Evolutionary conservation across 2,113 vertebrate species (phyloP).

Genomic region (Aptenodytes forsteri): DNA sequence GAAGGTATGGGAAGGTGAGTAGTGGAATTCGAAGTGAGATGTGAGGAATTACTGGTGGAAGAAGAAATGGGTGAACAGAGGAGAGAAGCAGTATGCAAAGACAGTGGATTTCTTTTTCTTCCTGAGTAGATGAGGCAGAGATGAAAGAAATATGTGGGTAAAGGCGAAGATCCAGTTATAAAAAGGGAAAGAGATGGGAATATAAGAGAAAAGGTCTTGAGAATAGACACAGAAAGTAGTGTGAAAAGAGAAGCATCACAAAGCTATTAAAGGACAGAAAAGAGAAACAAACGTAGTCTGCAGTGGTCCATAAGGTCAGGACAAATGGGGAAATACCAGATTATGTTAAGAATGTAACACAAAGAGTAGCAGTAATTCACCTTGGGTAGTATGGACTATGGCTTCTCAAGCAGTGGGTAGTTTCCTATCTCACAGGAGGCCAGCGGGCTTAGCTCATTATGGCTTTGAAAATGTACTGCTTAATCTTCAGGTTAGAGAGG

Average conservation of each 20-base stretch:
- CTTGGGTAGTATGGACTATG: not conserved
- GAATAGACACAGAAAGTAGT: not conserved
- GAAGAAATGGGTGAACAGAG: not conserved
- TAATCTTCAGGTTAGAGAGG: conserved; percentile 45
- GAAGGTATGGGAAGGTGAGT: not conserved
- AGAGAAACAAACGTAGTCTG: not conserved
- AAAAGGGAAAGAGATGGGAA: not conserved
- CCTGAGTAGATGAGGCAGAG: not conserved
- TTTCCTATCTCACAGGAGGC: conserved; percentile 23
- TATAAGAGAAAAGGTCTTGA: not conserved
- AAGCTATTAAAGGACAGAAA: not conserved
- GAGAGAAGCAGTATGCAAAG: not conserved
- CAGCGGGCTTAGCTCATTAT: not conserved
- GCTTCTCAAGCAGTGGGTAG: not conserved
- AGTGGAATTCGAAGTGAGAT: not conserved
- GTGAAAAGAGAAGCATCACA: not conserved
- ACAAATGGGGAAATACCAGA: not conserved
- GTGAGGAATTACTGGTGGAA: not conserved
- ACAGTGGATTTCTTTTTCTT: not conserved
- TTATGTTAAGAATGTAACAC: not conserved
- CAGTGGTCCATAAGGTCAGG: not conserved
- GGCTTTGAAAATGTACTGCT: conserved; percentile 21
- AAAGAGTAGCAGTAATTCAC: conserved; percentile 23
- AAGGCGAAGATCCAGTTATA: not conserved
- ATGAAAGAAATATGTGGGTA: not conserved